Base-by-base conservation (phyloP, 1,140 invertebrate genomes). In the Anoplophora glabripennis region DNA sequence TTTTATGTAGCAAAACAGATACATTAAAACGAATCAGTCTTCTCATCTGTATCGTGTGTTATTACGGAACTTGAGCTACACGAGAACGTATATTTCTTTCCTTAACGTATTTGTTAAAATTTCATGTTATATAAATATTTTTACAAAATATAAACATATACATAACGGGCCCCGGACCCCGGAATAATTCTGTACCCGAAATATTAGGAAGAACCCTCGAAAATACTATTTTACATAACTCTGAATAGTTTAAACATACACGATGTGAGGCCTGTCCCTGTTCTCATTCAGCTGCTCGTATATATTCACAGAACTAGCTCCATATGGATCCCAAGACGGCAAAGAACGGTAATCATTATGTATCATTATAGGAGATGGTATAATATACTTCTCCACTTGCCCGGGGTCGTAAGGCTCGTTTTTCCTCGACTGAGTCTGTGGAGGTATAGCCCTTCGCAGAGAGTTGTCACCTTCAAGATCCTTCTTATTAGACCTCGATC, bases 211-310 rank as follows among this genome's bases (percentile, higher is more conserved):
- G 59, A 61, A 61, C 59, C 53, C 54, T 58, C 37, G 18, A 49
- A 49, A 49, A 49, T 33, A 49, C 47, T 49, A 11, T 47, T 35
- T 49, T 49, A 49, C 47, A 49, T 41, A 53, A 53, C 12, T n/a
- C 17, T 34, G 10, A 53, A 17, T 41, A 11, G 28, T 42, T 66
- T 82, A 84, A 61, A 84, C 82, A 67, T 84, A 84, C 72, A 84
- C 82, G 78, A 84, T 83, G 71, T 84, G 82, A 47, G 82, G 82
- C 71, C 81, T 81, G 66, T 82, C 81, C 33, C 78, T 78, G 70
- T 80, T 78, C 57, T 80, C 79, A n/a, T 80, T 79, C 58, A 82
- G 80, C 58, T 81, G 80, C 67, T 81, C 79, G 66, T 82, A 82
- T 69, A 83, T 81, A 68, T 81, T 79, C 58, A 80, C 76, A 58